Evolutionary conservation across 2,797 vertebrate genomes (phyloP).

Genomic region (Decapterus maruadsi): DNA sequence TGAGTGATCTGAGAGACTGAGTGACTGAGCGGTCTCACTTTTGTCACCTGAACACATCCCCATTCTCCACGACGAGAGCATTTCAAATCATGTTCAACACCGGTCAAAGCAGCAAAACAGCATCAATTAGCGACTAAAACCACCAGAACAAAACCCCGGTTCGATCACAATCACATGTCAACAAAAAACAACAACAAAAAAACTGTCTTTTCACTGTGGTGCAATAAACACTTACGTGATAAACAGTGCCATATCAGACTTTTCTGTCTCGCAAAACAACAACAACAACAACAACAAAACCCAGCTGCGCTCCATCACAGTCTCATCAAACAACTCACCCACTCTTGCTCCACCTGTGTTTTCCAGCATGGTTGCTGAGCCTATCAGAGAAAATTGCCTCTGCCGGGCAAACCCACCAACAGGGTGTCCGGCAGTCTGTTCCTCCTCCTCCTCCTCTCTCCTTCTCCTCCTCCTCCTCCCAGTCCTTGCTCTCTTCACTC

Average conservation of each 20-base stretch:
- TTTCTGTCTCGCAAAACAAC: background rate
- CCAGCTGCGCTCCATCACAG: conserved; percentile 41
- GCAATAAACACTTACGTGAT: background rate
- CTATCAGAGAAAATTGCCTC: conserved; percentile 56
- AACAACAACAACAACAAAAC: conserved; percentile 8
- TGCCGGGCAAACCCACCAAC: conserved; percentile 66
- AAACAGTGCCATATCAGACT: background rate
- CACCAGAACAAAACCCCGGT: background rate
- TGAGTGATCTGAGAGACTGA: background rate
- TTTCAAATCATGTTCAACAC: conserved; percentile 14
- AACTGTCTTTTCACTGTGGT: background rate
- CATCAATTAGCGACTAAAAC: background rate
- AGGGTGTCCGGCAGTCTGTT: conserved; percentile 56
- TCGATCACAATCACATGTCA: background rate
- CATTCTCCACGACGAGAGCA: conserved; percentile 4
- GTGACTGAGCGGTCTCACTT: conserved; percentile 1
- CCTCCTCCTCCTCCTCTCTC: conserved; percentile 58
- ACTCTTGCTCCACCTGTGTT: conserved; percentile 74
- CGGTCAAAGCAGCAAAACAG: conserved; percentile 3
- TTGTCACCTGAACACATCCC: conserved; percentile 3
- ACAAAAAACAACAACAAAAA: background rate
- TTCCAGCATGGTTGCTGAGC: conserved; percentile 82
- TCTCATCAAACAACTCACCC: conserved; percentile 78
- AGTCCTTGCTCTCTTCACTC: conserved; percentile 71
- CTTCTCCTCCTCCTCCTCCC: conserved; percentile 34